phyloP scores from a whole-genome alignment of 2,888 invertebrate genomes.

The Caenorhabditis doughertyi region DNA sequence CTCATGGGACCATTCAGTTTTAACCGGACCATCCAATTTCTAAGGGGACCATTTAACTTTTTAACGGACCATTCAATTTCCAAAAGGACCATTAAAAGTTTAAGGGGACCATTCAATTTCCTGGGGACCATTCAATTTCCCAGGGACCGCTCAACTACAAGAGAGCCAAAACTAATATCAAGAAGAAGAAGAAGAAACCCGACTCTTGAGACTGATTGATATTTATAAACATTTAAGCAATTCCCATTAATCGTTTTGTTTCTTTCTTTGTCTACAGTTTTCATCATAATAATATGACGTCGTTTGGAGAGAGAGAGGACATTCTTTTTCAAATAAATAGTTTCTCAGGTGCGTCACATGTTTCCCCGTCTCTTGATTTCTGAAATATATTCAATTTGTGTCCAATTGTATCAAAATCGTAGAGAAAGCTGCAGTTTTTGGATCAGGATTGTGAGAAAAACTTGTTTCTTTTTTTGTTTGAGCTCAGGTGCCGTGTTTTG shows the following conservation, averaged over 20 bases:
- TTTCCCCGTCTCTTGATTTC: conserved; percentile 22
- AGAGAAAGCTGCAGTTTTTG: conserved; percentile 14
- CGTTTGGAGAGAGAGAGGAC: background rate
- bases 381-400: conserved; percentile 36
- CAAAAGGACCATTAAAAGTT: too few relatives aligned
- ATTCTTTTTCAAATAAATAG: background rate
- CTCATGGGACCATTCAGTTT: too few relatives aligned
- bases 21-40: too few relatives aligned
- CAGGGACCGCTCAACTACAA: too few relatives aligned
- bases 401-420: conserved; percentile 26
- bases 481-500: conserved; percentile 2
- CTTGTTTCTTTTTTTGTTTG: background rate
- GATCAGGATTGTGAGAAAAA: conserved; percentile 1
- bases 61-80: too few relatives aligned
- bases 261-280: background rate
- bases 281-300: conserved; percentile 7
- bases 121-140: too few relatives aligned
- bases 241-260: too few relatives aligned
- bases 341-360: conserved; percentile 33
- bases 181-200: background rate
- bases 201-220: background rate
- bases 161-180: background rate
- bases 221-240: background rate
- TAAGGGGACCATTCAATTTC: too few relatives aligned
- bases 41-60: too few relatives aligned